These are phyloP conservation scores for Drosophila ercepeae DNA, from an alignment of 1,140 invertebrate genomes.

Conservation along the genomic window DNA sequence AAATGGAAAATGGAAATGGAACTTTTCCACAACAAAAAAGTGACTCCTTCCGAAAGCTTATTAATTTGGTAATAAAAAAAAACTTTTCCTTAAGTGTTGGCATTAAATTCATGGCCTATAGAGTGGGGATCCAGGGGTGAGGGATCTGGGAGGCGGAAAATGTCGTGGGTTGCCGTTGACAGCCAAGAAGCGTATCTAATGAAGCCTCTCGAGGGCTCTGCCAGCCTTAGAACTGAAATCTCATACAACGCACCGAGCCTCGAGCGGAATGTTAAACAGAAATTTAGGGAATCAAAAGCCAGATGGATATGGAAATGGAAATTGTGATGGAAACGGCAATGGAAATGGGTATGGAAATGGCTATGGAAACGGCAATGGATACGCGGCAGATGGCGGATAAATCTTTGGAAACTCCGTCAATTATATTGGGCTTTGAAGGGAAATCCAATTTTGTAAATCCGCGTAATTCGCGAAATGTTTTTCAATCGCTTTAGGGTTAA, in stretches of 20 bases:
- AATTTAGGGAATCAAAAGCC: constrained; percentile 18
- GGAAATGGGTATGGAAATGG: constrained; percentile 10
- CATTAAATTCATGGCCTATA: constrained; percentile 13
- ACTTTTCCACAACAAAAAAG: background rate
- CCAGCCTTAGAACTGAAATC: constrained; percentile 35
- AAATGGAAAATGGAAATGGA: background rate
- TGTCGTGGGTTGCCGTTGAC: constrained; percentile 40
- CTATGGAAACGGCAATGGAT: constrained; percentile 6
- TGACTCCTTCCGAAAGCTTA: background rate
- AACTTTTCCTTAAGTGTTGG: background rate
- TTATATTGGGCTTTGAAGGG: background rate
- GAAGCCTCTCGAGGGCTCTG: constrained; percentile 43
- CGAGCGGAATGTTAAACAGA: constrained; percentile 13
- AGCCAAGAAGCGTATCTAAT: constrained; percentile 48
- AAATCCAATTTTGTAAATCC: constrained; percentile 17
- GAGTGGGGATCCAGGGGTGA: background rate
- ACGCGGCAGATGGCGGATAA: constrained; percentile 25
- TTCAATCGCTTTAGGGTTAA: constrained; percentile 15
- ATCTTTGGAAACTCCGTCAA: constrained; percentile 3
- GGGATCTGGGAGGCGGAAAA: background rate
- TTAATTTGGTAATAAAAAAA: background rate
- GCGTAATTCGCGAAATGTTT: background rate
- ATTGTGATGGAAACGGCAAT: constrained; percentile 9
- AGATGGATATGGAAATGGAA: constrained; percentile 3
- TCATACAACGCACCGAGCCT: constrained; percentile 15